Evolutionary conservation across 2,888 invertebrate genomes (phyloP).

Genomic region (Neoitamus cyanurus): DNA sequence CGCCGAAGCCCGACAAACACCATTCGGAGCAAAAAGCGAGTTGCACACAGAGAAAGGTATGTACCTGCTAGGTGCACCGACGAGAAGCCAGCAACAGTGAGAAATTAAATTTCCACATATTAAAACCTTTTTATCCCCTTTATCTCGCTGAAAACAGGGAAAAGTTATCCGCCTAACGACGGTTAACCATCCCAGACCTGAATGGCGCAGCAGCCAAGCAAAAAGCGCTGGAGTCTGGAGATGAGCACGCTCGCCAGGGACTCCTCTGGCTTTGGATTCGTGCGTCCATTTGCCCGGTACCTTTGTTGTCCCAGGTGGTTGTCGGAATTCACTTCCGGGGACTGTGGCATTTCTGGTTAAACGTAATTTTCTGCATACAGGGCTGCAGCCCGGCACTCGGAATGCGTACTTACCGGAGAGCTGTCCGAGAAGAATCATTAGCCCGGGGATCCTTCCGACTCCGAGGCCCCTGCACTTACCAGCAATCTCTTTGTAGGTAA

Average conservation of each 20-base stretch:
- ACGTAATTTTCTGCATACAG: neutral
- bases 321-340: neutral
- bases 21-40: neutral
- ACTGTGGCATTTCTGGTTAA: neutral
- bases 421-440: neutral
- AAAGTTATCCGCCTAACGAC: slow-evolving; percentile 32
- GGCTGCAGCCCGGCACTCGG: neutral
- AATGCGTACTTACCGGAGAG: neutral
- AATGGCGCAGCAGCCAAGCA: neutral
- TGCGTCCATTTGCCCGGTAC: neutral
- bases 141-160: slow-evolving; percentile 29
- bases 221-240: neutral
- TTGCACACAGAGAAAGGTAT: neutral
- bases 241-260: neutral
- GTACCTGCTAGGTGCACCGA: slow-evolving; percentile 11
- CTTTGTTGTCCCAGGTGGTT: slow-evolving; percentile 8
- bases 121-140: slow-evolving; percentile 49
- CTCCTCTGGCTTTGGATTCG: neutral
- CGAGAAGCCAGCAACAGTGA: slow-evolving; percentile 46
- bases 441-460: neutral
- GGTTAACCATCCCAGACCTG: slow-evolving; percentile 13
- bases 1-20: slow-evolving; percentile 38
- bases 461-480: neutral
- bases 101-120: slow-evolving; percentile 52
- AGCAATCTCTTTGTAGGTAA: neutral